Base-by-base conservation (phyloP, 2,113 vertebrate genomes). In the Protobothrops mucrosquamatus region DNA sequence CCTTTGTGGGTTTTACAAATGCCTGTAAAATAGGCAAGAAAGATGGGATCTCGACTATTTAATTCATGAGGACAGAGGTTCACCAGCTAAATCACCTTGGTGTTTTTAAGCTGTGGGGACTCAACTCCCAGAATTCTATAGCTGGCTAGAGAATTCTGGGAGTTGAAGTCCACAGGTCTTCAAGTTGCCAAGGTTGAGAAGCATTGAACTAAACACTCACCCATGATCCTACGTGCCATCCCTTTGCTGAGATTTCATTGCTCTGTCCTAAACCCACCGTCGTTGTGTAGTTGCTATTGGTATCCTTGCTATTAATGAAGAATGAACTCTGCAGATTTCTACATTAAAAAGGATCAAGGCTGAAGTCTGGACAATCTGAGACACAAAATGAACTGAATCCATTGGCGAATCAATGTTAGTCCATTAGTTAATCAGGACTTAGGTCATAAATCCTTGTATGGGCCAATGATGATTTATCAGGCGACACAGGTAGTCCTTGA, bases 181-280 rank as follows among this genome's bases (percentile, higher is more conserved):
- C 24, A 61, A 61, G 59, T 61, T 61, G 24, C 24, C 59, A 61
- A 8, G 6, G 61, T 69, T 69, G 29, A 69, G 61, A n/a, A 69
- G 15, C 1, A 3, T 64, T 14, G 26, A 64, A 12, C 26, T 29
- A 24, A 92, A 10, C 39, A 6, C 59, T 34, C 43, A 20, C 69
- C 18, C 8, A 22, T 59, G 43, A 87, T 26, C 9, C 43, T n/a
- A 26, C 15, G 24, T 43, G 24, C 61, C 87, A 74, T 2, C 64
- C 2, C 18, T n/a, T 95, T 93, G 81, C 93, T 92, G 88, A 95
- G 94, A 89, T 92, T 85, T 93, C 93, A 15, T 54, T 94, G 96
- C 95, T 95, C 89, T 95, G 91, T 95, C 92, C 92, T 93, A 93
- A 96, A 90, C 46, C 97, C 94, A 87, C 94, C 92, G 94, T 95